Conservation (phyloP, 2,113 vertebrate species). For the Xiphophorus maculatus region DNA sequence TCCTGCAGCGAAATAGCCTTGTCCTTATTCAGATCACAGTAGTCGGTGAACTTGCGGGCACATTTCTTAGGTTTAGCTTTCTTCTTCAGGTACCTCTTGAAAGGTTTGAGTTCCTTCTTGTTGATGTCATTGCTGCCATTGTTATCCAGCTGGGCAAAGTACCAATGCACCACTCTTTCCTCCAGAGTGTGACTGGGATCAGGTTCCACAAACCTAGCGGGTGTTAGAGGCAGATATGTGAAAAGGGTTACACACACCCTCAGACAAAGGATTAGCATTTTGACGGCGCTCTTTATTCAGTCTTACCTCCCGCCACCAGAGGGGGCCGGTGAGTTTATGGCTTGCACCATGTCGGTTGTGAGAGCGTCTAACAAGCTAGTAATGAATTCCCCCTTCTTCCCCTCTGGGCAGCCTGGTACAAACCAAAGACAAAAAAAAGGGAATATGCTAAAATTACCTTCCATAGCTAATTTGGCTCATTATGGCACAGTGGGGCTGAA, state of each 20-base stretch:
- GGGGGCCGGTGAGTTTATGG: constrained; percentile 95
- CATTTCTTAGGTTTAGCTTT: constrained; percentile 99
- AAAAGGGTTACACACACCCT: background rate
- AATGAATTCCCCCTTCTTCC: constrained; percentile 97
- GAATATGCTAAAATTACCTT: constrained; percentile 49
- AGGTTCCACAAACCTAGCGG: constrained; percentile 91
- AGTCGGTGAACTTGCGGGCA: constrained; percentile 93
- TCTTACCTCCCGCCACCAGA: constrained; percentile 96
- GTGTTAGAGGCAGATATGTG: background rate
- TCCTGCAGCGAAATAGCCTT: constrained; percentile 92
- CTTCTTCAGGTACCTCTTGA: constrained; percentile 97
- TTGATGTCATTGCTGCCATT: constrained; percentile 93
- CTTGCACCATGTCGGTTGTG: constrained; percentile 98
- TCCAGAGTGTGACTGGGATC: constrained; percentile 96
- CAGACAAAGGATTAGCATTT: background rate
- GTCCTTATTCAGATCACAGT: constrained; percentile 98
- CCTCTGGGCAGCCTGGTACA: constrained; percentile 92
- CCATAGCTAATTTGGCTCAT: constrained; percentile 54
- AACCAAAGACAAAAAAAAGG: constrained; percentile 47
- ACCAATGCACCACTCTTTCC: constrained; percentile 97
- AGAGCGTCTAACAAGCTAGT: constrained; percentile 96
- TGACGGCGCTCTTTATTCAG: background rate
- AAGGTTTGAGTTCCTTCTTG: constrained; percentile 96
- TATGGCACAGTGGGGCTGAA: constrained; percentile 34
- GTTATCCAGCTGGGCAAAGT: constrained; percentile 95